phyloP scores from a whole-genome alignment of 2,113 vertebrate species.

The Eudorcas thomsonii region DNA sequence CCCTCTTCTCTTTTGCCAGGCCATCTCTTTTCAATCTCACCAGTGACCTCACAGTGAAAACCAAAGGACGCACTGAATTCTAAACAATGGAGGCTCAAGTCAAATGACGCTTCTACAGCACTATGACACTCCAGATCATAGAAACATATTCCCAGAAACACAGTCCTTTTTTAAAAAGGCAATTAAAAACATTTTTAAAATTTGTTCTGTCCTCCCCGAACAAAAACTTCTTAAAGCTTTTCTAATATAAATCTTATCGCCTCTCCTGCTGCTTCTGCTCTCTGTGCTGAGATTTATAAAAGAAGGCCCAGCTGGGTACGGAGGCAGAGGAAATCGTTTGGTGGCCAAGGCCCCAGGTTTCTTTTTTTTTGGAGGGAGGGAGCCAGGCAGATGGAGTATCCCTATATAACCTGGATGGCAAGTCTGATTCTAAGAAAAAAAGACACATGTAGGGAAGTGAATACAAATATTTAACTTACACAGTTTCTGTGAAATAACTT shows the following conservation, averaged over 20 bases:
- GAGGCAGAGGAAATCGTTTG: not conserved
- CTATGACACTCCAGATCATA: not conserved
- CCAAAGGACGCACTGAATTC: not conserved
- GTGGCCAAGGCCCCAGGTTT: not conserved
- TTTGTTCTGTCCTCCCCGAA: not conserved
- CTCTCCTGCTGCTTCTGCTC: not conserved
- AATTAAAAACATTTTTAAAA: not conserved
- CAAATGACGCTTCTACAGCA: not conserved
- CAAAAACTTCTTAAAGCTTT: not conserved
- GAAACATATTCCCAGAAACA: not conserved
- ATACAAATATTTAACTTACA: not conserved
- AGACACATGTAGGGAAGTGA: not conserved
- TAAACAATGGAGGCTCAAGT: not conserved
- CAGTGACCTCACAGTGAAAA: not conserved
- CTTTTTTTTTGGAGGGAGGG: not conserved
- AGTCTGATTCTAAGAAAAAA: not conserved
- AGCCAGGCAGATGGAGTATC: not conserved
- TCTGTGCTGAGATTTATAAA: not conserved
- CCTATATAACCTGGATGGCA: not conserved
- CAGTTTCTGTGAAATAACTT: conserved; percentile 1
- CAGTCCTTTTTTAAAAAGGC: not conserved
- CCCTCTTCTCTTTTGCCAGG: not conserved
- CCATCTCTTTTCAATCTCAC: not conserved
- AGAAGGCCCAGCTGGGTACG: not conserved
- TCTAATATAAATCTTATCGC: not conserved